These are phyloP conservation scores for Drosophila kokeensis DNA, from an alignment of 2,888 invertebrate species.

Conservation along the genomic window DNA sequence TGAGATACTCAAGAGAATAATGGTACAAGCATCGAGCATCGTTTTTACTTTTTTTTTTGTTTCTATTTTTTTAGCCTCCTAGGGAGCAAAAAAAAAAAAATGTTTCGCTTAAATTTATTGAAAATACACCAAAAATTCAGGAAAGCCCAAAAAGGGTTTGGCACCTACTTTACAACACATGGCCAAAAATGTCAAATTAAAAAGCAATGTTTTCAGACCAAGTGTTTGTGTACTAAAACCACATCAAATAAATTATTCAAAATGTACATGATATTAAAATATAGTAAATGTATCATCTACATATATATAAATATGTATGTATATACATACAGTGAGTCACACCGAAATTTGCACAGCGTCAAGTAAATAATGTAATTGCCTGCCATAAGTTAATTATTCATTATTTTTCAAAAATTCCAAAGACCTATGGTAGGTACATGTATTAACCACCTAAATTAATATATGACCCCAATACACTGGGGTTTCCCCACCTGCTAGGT, in stretches of 20 bases:
- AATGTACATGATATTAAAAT: not conserved
- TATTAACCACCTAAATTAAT: too few relatives aligned
- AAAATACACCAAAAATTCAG: conserved; percentile 1
- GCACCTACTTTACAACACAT: not conserved
- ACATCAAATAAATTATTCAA: not conserved
- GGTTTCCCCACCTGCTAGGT: too few relatives aligned
- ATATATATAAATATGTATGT: too few relatives aligned
- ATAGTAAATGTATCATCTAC: too few relatives aligned
- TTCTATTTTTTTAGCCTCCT: not conserved
- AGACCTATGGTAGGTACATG: too few relatives aligned
- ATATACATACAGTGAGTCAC: too few relatives aligned
- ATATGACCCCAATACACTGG: too few relatives aligned
- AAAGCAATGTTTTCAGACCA: not conserved
- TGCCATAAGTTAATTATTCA: too few relatives aligned
- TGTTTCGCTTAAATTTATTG: conserved; percentile 14
- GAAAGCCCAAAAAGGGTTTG: conserved; percentile 1
- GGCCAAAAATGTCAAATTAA: conserved; percentile 2
- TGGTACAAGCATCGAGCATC: not conserved
- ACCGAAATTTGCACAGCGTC: too few relatives aligned
- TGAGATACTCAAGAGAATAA: not conserved
- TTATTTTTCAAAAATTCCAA: too few relatives aligned
- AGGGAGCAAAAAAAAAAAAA: conserved; percentile 5
- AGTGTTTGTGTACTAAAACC: not conserved
- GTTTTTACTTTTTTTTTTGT: not conserved
- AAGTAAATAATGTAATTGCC: too few relatives aligned